Base-by-base conservation (phyloP, 1,140 invertebrate species). In the Drosophila rhopaloa region DNA sequence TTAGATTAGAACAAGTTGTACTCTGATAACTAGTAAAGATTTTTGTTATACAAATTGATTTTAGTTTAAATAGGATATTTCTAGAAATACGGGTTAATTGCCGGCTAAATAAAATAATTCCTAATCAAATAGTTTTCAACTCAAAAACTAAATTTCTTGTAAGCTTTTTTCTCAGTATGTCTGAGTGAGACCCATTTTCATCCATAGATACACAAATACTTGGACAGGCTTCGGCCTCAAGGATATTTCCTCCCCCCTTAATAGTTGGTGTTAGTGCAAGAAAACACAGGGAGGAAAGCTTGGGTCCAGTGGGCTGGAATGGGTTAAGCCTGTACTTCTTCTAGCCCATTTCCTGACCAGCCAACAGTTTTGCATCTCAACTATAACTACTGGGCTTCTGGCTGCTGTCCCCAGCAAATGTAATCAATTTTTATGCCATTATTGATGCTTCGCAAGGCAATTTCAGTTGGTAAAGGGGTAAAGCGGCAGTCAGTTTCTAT, bases 381-480 rank as follows among this genome's bases (percentile, higher is more conserved):
- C 80, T 84, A 83, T 63, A 74, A 66, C 76, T 79, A 74, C 57
- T 59, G 68, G 58, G 37, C 58, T 70, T 68, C 43, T 43, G 60
- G 60, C 37, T 51, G 27, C 14, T 60, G 59, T 27, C 29, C 37
- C 38, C 56, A 61, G 75, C 47, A 84, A 86, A 86, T 88, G 84
- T 89, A 89, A 88, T 88, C 84, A 89, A 83, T 83, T 88, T 88
- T 88, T 88, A 83, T 83, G 76, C 84, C 73, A 88, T 88, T 88
- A 88, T 88, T 88, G 84, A 88, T 89, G 84, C 84, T 80, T 88
- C 68, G 76, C 60, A 80, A 59, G 68, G 72, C 84, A 83, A 88
- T 83, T 77, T 79, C 1, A 60, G 57, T 0, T 35, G 6, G 2
- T 5, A 10, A 38, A 5, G 9, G n/a, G 10, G n/a, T 13, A 4